These are phyloP conservation scores for Pangasianodon hypophthalmus DNA, from an alignment of 2,113 vertebrate species.

Conservation along the genomic window DNA sequence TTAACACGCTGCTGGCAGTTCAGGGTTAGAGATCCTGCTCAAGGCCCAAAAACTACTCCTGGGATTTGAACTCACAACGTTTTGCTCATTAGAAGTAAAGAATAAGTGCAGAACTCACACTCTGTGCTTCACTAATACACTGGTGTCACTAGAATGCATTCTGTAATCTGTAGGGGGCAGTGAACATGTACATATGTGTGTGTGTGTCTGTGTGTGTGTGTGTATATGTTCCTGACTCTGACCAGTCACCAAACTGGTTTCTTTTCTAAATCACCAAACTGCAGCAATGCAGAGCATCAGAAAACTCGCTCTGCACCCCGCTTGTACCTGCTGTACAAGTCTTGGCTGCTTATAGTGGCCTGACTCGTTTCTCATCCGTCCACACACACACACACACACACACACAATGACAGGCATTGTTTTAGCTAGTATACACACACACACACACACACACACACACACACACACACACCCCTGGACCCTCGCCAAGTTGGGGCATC, in stretches of 20 bases:
- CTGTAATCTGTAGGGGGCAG: constrained; percentile 37
- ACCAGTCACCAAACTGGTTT: constrained; percentile 47
- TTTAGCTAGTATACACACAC: constrained; percentile 4
- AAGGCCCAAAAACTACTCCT: background rate
- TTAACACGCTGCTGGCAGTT: background rate
- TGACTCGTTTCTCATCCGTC: constrained; percentile 10
- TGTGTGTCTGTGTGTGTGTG: background rate
- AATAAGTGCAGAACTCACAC: too few species aligned
- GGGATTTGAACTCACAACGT: background rate
- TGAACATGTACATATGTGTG: constrained; percentile 11
- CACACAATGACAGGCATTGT: constrained; percentile 8
- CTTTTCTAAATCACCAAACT: constrained; percentile 15
- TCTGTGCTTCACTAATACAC: background rate
- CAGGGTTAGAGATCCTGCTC: background rate
- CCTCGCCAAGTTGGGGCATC: background rate
- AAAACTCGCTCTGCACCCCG: background rate
- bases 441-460: constrained; percentile 12
- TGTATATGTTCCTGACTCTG: background rate
- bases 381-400: background rate
- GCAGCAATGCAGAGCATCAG: background rate
- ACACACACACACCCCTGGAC: constrained; percentile 19
- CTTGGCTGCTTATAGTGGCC: background rate
- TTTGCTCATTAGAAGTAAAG: background rate
- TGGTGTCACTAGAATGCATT: background rate
- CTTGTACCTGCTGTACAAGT: background rate